Percentiles rank a stretch among this genome's conserved stretches.
Evolutionary conservation across 2,888 invertebrate species (phyloP).

Genomic region (Cabera pusaria): DNA sequence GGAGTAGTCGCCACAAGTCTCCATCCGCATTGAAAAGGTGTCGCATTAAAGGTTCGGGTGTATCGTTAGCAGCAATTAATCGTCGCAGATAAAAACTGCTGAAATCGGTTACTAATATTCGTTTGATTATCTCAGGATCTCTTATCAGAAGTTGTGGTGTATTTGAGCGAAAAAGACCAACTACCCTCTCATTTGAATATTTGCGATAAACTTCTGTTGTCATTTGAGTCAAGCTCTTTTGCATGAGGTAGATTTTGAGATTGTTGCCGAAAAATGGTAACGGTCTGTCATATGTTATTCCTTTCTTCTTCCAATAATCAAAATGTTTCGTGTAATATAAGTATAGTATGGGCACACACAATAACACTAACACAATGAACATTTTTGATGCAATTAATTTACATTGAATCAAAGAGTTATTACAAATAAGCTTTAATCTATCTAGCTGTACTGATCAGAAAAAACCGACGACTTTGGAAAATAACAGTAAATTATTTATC

Average conservation of each 20-base stretch:
- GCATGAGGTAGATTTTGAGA: constrained; percentile 32
- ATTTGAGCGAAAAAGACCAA: constrained; percentile 45
- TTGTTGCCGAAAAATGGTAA: constrained; percentile 44
- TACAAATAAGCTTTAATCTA: too few species aligned
- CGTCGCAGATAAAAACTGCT: constrained; percentile 47
- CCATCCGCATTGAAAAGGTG: constrained; percentile 58
- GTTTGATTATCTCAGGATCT: constrained; percentile 51
- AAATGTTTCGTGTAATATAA: constrained; percentile 46
- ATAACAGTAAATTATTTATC: too few species aligned
- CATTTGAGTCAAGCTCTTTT: constrained; percentile 41
- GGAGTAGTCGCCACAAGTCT: constrained; percentile 54
- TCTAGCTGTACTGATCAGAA: too few species aligned
- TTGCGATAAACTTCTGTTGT: constrained; percentile 44
- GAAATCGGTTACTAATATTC: constrained; percentile 49
- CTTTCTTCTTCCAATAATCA: constrained; percentile 47
- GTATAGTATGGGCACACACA: constrained; percentile 26
- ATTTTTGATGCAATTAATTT: too few species aligned
- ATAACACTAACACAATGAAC: constrained; percentile 1
- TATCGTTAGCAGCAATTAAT: constrained; percentile 39
- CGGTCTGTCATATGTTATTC: constrained; percentile 48
- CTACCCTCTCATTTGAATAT: constrained; percentile 49
- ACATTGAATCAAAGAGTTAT: too few species aligned
- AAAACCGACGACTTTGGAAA: too few species aligned
- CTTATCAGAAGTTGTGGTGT: constrained; percentile 46
- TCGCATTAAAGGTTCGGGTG: constrained; percentile 45